Percentiles rank a stretch among this genome's conserved stretches.
These are phyloP conservation scores for Circaetus gallicus DNA, from an alignment of 2,113 vertebrate genomes.

Conservation along the genomic window DNA sequence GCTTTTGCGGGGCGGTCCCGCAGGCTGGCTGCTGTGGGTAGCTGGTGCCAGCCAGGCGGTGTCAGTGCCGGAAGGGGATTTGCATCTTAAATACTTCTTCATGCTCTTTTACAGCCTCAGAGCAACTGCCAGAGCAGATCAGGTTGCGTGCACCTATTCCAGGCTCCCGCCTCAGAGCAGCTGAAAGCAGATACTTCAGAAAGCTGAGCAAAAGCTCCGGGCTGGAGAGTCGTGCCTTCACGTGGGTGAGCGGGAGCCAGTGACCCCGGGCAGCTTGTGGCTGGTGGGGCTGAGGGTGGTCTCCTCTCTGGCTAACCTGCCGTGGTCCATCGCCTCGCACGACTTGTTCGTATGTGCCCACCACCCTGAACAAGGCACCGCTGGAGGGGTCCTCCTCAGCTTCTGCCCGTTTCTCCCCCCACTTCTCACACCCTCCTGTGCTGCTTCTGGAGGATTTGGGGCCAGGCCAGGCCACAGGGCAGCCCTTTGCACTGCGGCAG, in stretches of 20 bases:
- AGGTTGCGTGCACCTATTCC: conserved; percentile 35
- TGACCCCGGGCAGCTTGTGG: neutral
- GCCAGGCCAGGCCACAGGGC: neutral
- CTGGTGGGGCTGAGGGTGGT: neutral
- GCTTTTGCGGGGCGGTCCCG: neutral
- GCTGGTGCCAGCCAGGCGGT: neutral
- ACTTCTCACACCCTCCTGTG: neutral
- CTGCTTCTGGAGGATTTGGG: neutral
- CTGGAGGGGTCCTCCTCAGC: neutral
- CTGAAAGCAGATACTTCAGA: conserved; percentile 33
- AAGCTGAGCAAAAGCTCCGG: neutral
- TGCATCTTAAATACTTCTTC: neutral
- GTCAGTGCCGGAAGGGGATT: neutral
- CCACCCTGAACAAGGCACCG: neutral
- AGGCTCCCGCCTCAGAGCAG: neutral
- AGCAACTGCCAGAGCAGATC: conserved; percentile 45
- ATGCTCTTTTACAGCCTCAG: neutral
- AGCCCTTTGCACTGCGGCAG: neutral
- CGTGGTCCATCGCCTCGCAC: accelerated
- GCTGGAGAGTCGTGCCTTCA: neutral
- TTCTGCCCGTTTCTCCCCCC: neutral
- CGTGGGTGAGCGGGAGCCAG: neutral
- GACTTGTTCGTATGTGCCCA: accelerated
- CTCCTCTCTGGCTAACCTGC: neutral
- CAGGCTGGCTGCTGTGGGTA: neutral